Conservation (phyloP, 2,113 vertebrate species). For the Alethe castanea region DNA sequence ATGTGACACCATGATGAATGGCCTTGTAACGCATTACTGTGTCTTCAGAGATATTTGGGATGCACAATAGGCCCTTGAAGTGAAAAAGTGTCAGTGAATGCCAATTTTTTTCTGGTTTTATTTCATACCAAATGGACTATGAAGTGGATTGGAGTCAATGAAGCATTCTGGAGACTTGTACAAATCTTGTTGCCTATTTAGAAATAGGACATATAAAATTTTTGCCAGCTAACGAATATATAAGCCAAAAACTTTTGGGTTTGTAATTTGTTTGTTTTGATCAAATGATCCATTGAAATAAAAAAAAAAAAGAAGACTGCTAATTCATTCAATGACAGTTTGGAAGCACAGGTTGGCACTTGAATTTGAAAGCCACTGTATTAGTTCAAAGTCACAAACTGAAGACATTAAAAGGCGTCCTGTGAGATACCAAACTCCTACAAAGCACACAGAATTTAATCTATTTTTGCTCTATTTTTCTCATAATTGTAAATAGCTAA, state of each 20-base stretch:
- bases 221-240: not conserved
- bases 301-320: not conserved
- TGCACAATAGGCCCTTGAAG: not conserved
- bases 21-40: not conserved
- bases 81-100: not conserved
- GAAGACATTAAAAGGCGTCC: not conserved
- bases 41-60: not conserved
- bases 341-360: not conserved
- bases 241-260: not conserved
- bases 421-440: not conserved
- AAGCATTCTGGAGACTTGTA: not conserved
- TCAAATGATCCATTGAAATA: not conserved
- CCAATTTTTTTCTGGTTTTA: not conserved
- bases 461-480: not conserved
- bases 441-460: not conserved
- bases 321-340: not conserved
- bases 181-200: not conserved
- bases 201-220: not conserved
- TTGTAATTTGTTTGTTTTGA: not conserved
- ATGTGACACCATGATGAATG: not conserved
- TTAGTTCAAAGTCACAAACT: not conserved
- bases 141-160: not conserved
- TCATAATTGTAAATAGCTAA: not conserved
- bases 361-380: not conserved
- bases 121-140: not conserved